Conservation (phyloP, 2,888 invertebrate genomes). For the Acleris holmiana region DNA sequence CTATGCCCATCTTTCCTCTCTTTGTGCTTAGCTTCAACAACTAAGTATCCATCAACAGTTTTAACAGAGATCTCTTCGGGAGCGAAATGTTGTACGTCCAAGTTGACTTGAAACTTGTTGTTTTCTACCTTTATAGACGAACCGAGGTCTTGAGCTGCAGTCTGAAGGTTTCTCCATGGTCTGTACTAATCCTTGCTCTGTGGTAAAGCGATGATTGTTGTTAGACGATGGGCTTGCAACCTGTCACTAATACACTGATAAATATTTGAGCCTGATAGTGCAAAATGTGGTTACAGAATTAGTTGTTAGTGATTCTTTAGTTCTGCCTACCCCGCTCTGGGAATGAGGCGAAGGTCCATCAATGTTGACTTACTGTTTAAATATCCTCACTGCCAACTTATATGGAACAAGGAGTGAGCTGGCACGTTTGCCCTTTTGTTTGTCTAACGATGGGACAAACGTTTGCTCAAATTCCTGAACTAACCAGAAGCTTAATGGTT, state of each 20-base stretch:
- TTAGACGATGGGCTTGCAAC: too few species aligned
- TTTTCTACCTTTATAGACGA: slow-evolving; percentile 79
- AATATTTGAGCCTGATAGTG: too few species aligned
- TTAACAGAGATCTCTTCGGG: slow-evolving; percentile 91
- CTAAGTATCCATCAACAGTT: slow-evolving; percentile 86
- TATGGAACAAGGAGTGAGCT: slow-evolving; percentile 5
- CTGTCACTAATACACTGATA: too few species aligned
- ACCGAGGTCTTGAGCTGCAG: slow-evolving; percentile 65
- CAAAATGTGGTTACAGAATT: too few species aligned
- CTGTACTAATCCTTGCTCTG: slow-evolving; percentile 56
- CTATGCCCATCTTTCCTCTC: slow-evolving; percentile 92
- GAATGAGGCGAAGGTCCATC: too few species aligned
- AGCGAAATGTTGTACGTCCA: slow-evolving; percentile 90
- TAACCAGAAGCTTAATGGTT: background rate
- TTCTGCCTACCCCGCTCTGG: too few species aligned
- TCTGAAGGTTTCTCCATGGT: slow-evolving; percentile 87
- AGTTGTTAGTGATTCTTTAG: too few species aligned
- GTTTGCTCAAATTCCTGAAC: slow-evolving; percentile 17
- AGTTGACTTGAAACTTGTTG: slow-evolving; percentile 85
- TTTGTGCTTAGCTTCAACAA: slow-evolving; percentile 91
- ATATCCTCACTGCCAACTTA: background rate
- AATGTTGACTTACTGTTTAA: slow-evolving; percentile 5
- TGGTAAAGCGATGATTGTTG: slow-evolving; percentile 59
- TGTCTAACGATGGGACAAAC: slow-evolving; percentile 11
- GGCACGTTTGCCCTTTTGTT: slow-evolving; percentile 16